Evolutionary conservation across 2,888 invertebrate species (phyloP), one percentile per base, ranked within the genome.

Genomic region (Pediacus dermestoides): DNA sequence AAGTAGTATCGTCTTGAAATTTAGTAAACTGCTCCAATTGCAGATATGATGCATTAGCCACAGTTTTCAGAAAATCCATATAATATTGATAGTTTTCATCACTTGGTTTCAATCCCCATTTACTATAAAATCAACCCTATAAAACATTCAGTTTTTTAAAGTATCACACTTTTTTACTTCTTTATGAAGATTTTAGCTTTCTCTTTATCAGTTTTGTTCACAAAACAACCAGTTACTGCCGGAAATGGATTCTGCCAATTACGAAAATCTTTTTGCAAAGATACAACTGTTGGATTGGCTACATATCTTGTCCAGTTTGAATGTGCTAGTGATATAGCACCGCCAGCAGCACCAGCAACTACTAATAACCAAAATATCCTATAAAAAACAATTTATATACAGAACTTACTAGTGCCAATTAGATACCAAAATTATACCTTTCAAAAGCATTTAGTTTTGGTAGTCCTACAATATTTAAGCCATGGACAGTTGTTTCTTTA

Each of bases 251-350:
- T 77, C 32, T 70, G 64, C 80, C 81, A 81, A 22, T 74, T 73
- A 27, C 80, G 61, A 60, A 72, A 81, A 64, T 81, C 77, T 47
- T 80, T 81, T 53, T 80, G 75, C 43, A 81, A 58, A 0, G 80
- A 76, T 4, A 80, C 76, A 3, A 81, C 80, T 0, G 80, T 81
- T 0, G 81, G 80, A 54, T 73, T 79, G 27, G 76, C 77, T 27
- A 68, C 70, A 64, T 74, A 81, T 2, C 79, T 61, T 47, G 70
- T 71, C 67, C 74, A 71, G 50, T 78, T 80, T 0, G 75, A 74
- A 4, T 71, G 53, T 1, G 74, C 74, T 1, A 79, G 61, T 27
- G 66, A 61, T 3, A 72, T 50, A 0, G 74, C 72, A 0, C 72
- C 73, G 59, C 68, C 69, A 2, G 67, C 60, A 0, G 76, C 74